Evolutionary conservation across 2,888 invertebrate genomes (phyloP), one percentile per base, ranked within the genome.

Genomic region (Rhabditoides inermis): DNA sequence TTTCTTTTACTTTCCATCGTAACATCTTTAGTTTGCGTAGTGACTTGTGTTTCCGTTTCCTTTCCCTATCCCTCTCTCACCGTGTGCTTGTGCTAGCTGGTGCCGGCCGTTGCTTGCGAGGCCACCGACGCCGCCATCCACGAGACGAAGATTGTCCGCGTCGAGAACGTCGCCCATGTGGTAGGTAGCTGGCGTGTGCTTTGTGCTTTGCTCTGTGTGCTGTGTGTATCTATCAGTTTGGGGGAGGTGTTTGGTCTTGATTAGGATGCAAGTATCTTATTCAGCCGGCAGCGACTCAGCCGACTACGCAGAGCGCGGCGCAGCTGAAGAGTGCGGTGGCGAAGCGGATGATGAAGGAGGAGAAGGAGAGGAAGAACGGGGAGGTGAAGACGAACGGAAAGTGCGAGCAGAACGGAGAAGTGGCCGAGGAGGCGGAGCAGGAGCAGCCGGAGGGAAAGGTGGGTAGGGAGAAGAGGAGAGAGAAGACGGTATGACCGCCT

Each of bases 81-180:
- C n/a, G n/a, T n/a, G n/a, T n/a, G n/a, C n/a, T n/a, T n/a, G n/a
- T n/a, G n/a, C n/a, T n/a, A 15, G 10, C 28, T 40, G 1, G 51
- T 27, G 12, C 36, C 45, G 0, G 36, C 22, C 27, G 49, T 35
- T n/a, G 37, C 49, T 40, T 18, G 23, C 22, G n/a, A 26, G 4
- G 26, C 49, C 7, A 15, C 44, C 36, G 55, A 55, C 32, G 28
- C 40, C 30, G 27, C 27, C 3, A 40, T 45, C 26, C 50, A 56
- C 27, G 56, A 60, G 35, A 50, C 56, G n/a, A 45, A 41, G 44
- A 53, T 60, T 45, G 45, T 51, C 12, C 55, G 59, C 35, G 51
- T 59, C 10, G 55, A 55, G 46, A 55, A 55, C 30, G 41, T 25
- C 32, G 41, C 47, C 23, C n/a, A n/a, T n/a, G n/a, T n/a, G n/a